A percentile compares a stretch with the other conserved stretches of the same genome.
phyloP scores from a whole-genome alignment of 2,888 invertebrate genomes.

The Alentia gelatinosa region DNA sequence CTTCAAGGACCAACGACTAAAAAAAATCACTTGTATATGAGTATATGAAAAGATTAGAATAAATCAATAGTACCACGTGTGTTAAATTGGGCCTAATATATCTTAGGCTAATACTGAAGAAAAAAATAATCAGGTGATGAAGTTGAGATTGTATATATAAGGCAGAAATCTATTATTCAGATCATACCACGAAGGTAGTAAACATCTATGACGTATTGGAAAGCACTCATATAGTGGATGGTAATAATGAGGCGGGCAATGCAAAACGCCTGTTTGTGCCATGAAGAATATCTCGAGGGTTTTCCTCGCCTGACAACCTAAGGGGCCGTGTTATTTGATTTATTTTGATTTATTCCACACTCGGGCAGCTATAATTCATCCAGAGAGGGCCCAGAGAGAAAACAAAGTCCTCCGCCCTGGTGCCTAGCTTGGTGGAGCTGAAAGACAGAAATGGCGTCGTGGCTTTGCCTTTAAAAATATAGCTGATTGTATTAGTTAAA shows the following conservation, averaged over 20 bases:
- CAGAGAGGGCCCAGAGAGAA: neutral
- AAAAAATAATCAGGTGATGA: no score
- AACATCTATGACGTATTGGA: neutral
- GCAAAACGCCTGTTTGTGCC: neutral
- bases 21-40: neutral
- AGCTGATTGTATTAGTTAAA: neutral
- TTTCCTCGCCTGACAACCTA: slow-evolving; percentile 10
- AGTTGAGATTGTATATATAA: neutral
- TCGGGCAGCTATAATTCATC: neutral
- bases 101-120: no score
- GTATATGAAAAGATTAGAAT: neutral
- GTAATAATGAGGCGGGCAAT: neutral
- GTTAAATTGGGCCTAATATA: neutral
- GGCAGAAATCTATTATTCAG: neutral
- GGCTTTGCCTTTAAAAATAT: neutral
- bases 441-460: neutral
- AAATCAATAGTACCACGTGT: neutral
- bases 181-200: neutral
- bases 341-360: neutral
- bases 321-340: neutral
- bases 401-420: neutral
- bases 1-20: neutral
- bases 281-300: neutral
- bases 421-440: neutral
- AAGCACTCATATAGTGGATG: neutral